These are phyloP conservation scores for Prinia subflava DNA, from an alignment of 2,113 vertebrate genomes.

Conservation along the genomic window DNA sequence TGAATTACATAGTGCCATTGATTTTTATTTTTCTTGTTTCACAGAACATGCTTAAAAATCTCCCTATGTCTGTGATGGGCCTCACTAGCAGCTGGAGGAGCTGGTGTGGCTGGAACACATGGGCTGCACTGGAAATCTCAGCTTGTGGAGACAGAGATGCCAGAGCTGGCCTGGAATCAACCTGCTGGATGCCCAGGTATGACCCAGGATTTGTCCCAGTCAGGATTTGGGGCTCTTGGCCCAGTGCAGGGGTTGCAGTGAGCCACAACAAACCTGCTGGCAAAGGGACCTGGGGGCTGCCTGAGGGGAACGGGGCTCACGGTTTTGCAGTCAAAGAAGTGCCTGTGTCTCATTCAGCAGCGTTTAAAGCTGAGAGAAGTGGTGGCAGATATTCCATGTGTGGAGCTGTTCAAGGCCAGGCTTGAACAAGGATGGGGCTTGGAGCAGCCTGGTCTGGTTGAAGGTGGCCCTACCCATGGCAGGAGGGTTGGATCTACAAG, in stretches of 20 bases:
- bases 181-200: slow-evolving; percentile 1
- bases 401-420: not conserved
- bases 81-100: not conserved
- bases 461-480: not conserved
- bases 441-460: not conserved
- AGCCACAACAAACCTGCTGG: not conserved
- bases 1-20: slow-evolving; percentile 32
- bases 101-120: not conserved
- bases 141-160: not conserved
- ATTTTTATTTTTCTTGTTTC: slow-evolving; percentile 53
- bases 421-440: not conserved
- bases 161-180: not conserved
- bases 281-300: not conserved
- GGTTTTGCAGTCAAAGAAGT: not conserved
- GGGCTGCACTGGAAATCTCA: not conserved
- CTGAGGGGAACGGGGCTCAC: not conserved
- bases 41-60: not conserved
- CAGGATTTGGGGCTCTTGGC: not conserved
- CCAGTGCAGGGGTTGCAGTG: not conserved
- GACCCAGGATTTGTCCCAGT: not conserved
- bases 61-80: not conserved
- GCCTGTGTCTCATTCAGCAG: not conserved
- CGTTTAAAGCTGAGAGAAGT: not conserved
- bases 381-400: not conserved
- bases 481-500: not conserved